These are phyloP conservation scores for Apeira syringaria DNA, from an alignment of 2,888 invertebrate genomes.

Conservation along the genomic window DNA sequence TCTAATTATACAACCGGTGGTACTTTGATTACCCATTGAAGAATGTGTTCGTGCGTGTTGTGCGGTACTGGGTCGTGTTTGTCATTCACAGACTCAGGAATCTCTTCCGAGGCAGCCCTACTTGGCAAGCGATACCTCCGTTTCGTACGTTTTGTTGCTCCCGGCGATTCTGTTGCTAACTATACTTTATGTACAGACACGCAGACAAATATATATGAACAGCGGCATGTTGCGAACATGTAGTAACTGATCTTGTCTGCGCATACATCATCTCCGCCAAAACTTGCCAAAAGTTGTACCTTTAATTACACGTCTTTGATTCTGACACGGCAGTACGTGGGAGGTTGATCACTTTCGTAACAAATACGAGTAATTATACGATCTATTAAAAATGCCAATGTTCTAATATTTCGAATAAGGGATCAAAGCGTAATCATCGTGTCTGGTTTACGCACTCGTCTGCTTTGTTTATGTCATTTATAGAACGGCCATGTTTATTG, in stretches of 20 bases:
- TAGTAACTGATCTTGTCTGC: constrained; percentile 50
- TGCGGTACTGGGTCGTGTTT: constrained; percentile 17
- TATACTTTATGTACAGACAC: constrained; percentile 35
- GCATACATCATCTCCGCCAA: constrained; percentile 54
- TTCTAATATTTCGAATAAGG: constrained; percentile 22
- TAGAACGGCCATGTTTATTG: constrained; percentile 12
- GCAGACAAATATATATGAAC: constrained; percentile 24
- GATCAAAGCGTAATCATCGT: constrained; percentile 15
- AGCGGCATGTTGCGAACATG: constrained; percentile 36
- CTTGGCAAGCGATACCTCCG: constrained; percentile 41
- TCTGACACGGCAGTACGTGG: constrained; percentile 36
- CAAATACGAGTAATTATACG: constrained; percentile 29
- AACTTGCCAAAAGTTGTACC: constrained; percentile 45
- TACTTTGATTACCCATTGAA: constrained; percentile 8
- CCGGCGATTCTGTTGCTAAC: constrained; percentile 50
- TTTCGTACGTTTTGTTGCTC: constrained; percentile 65
- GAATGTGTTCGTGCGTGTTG: constrained; percentile 19
- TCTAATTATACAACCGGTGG: constrained; percentile 16
- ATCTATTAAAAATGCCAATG: constrained; percentile 29
- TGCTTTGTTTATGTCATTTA: constrained; percentile 10
- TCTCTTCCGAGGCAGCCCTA: constrained; percentile 37
- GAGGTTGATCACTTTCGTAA: constrained; percentile 33
- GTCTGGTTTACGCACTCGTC: constrained; percentile 16
- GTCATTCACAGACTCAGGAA: constrained; percentile 31
- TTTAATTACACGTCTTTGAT: constrained; percentile 46